Base-by-base conservation (phyloP, 2,888 invertebrate species). In the Ceriagrion tenellum region DNA sequence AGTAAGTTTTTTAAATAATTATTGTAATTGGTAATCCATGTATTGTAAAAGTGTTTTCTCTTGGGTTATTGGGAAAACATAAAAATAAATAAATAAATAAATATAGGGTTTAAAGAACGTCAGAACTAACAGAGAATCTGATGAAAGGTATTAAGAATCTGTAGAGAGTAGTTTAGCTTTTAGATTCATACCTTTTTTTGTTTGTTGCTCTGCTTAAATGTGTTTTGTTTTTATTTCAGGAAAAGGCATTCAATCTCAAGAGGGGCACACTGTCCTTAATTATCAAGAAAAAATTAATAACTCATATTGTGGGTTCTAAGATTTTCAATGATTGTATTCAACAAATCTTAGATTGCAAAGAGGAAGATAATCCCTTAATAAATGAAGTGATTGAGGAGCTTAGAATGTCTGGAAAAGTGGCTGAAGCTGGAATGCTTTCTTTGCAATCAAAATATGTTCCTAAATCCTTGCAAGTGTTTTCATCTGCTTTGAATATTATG, bases 381-480 rank as follows among this genome's bases (percentile, higher is more conserved):
- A 93, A 69, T 59, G 93, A 93, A 55, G 63, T 93, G n/a, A 93
- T 93, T 13, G 47, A 93, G 12, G 93, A 93, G 40, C 93, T 93
- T 6, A 93, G 40, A 93, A 93, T 47, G 47, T 93, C 93, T 69
- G 93, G 93, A 69, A 93, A 93, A 47, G 74, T 69, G 47, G 69
- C 69, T 74, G 93, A 93, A 47, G 93, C 93, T 47, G 93, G 93
- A 93, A 93, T 93, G 74, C 93, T 93, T 26, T 93, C 69, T n/a
- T 40, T 93, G n/a, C 93, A 69, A 69, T 40, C 93, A 26, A 93
- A 93, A 93, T 93, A 93, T 93, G 93, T 93, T 40, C 93, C 93
- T 69, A 93, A 93, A 59, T 93, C 93, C 0, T 74, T 93, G 47
- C 93, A 93, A 93, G 93, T 93, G 18, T 93, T 93, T 74, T 93